Percentiles rank a stretch among this genome's conserved stretches.
phyloP scores from a whole-genome alignment of 1,140 invertebrate genomes.

The Drosophila pruinosa region DNA sequence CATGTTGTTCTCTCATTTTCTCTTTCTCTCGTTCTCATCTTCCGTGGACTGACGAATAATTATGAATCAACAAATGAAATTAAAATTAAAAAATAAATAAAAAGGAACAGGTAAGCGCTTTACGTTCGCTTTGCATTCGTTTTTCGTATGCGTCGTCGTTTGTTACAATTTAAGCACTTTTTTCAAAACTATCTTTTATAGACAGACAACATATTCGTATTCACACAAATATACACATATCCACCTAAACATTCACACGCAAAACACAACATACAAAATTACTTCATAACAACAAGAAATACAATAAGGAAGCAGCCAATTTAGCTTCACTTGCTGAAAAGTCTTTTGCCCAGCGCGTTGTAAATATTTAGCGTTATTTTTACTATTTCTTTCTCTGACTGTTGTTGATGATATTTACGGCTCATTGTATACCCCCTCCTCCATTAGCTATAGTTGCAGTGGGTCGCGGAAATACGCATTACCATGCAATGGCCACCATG shows the following conservation, averaged over 20 bases:
- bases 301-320: slow-evolving; percentile 67
- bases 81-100: no score
- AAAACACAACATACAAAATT: slow-evolving; percentile 38
- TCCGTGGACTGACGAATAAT: slow-evolving; percentile 23
- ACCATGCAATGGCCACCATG: slow-evolving; percentile 2
- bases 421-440: not conserved
- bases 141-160: slow-evolving; percentile 59
- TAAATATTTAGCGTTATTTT: slow-evolving; percentile 63
- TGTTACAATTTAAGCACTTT: slow-evolving; percentile 77
- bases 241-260: slow-evolving; percentile 14
- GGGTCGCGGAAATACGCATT: slow-evolving; percentile 19
- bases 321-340: slow-evolving; percentile 38
- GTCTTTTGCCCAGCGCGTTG: slow-evolving; percentile 48
- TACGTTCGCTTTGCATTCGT: slow-evolving; percentile 56
- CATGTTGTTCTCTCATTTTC: slow-evolving; percentile 22
- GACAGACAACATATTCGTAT: slow-evolving; percentile 34
- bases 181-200: slow-evolving; percentile 74
- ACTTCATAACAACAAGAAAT: slow-evolving; percentile 46
- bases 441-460: not conserved
- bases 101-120: slow-evolving; percentile 76
- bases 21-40: slow-evolving; percentile 13
- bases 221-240: slow-evolving; percentile 19
- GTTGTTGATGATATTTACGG: slow-evolving; percentile 41
- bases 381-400: slow-evolving; percentile 48
- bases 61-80: slow-evolving; percentile 28